These are phyloP conservation scores for Cyprinodon brontotheroides DNA, from an alignment of 2,113 vertebrate genomes.

Conservation along the genomic window DNA sequence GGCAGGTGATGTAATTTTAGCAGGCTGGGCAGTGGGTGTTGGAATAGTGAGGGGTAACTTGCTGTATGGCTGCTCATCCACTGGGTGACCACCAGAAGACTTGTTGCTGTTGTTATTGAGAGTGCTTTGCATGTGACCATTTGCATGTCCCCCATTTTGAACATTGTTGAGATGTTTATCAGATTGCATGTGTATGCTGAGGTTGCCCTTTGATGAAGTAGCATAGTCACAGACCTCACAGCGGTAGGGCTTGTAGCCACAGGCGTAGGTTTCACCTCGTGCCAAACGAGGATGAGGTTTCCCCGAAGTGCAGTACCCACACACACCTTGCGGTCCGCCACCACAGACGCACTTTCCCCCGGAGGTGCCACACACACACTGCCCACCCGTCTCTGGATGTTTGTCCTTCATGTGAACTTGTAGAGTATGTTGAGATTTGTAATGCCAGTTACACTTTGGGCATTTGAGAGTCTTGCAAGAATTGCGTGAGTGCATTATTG, in stretches of 20 bases:
- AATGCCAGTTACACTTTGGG: constrained; percentile 99
- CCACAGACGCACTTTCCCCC: constrained; percentile 75
- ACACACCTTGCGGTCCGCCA: constrained; percentile 75
- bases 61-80: constrained; percentile 64
- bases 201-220: constrained; percentile 99
- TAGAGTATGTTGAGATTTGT: constrained; percentile 99
- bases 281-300: constrained; percentile 96
- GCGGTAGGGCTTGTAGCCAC: constrained; percentile 99
- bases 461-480: constrained; percentile 99
- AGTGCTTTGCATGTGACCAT: constrained; percentile 70
- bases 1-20: constrained; percentile 56
- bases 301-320: constrained; percentile 92
- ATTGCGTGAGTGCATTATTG: constrained; percentile 98
- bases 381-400: constrained; percentile 90
- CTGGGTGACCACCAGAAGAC: constrained; percentile 50
- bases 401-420: constrained; percentile 99
- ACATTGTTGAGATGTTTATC: constrained; percentile 99
- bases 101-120: constrained; percentile 55
- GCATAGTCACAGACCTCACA: constrained; percentile 99
- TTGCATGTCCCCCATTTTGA: constrained; percentile 87
- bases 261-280: constrained; percentile 97
- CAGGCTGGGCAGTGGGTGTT: constrained; percentile 43
- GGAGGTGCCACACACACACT: constrained; percentile 67
- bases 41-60: constrained; percentile 63
- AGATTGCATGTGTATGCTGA: constrained; percentile 99